Percentiles rank a stretch among this genome's conserved stretches.
Conservation (phyloP, 2,797 vertebrate species). For the Sebastes diaconus region DNA sequence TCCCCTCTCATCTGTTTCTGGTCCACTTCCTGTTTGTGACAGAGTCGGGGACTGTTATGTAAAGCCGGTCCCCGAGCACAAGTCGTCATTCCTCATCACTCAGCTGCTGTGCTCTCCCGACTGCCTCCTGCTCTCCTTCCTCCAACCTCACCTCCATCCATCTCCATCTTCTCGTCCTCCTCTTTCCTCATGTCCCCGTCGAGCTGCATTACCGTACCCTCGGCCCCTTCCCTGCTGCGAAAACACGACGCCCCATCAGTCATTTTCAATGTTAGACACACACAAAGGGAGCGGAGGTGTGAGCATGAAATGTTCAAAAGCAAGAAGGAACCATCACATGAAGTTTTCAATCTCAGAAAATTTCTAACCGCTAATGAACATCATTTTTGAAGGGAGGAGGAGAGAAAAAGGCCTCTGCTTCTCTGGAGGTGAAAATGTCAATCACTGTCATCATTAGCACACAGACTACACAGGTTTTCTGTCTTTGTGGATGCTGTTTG, state of each 20-base stretch:
- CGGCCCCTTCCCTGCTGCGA: conserved; percentile 11
- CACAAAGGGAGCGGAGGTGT: conserved; percentile 23
- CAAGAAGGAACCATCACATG: background rate
- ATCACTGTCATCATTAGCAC: conserved; percentile 57
- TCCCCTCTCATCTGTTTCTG: conserved; percentile 42
- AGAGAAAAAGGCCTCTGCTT: conserved; percentile 11
- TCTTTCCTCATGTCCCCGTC: conserved; percentile 55
- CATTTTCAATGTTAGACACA: conserved; percentile 39
- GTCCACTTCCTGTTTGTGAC: conserved; percentile 61
- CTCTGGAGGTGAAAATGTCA: conserved; percentile 44
- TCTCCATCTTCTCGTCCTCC: conserved; percentile 6
- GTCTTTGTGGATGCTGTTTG: conserved; percentile 13
- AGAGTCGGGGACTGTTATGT: conserved; percentile 57
- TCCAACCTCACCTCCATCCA: conserved; percentile 26
- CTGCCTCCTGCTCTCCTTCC: conserved; percentile 37
- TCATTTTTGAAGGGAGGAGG: background rate
- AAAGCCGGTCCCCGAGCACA: conserved; percentile 61
- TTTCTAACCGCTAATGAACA: conserved; percentile 14
- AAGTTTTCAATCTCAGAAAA: conserved; percentile 29
- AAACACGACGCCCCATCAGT: conserved; percentile 40
- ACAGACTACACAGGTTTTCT: conserved; percentile 9
- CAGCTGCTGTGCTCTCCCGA: conserved; percentile 34
- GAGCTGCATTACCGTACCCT: conserved; percentile 16
- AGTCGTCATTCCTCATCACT: conserved; percentile 68
- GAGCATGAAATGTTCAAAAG: conserved; percentile 6